These are phyloP conservation scores for Ectropis grisescens DNA, from an alignment of 1,140 invertebrate species.

Conservation along the genomic window DNA sequence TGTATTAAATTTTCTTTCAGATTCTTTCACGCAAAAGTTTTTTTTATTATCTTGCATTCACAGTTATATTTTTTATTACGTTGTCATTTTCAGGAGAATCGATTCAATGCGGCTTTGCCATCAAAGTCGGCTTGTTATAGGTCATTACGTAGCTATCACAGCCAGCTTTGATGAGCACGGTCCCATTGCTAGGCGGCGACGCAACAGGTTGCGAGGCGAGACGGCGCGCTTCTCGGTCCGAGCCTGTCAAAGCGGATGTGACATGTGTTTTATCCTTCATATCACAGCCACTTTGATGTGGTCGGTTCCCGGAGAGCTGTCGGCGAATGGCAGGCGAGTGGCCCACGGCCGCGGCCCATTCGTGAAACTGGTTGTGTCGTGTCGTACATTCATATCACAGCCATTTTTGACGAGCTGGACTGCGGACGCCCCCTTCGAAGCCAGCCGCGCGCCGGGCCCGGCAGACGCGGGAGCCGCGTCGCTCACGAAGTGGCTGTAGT, in stretches of 20 bases:
- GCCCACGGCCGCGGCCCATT: slow-evolving; percentile 54
- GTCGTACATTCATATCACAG: slow-evolving; percentile 53
- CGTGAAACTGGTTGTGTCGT: slow-evolving; percentile 61
- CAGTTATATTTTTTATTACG: slow-evolving; percentile 8
- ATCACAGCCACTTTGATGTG: slow-evolving; percentile 70
- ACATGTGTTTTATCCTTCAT: slow-evolving; percentile 55
- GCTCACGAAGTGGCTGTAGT: slow-evolving; percentile 60
- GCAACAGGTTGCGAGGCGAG: no score
- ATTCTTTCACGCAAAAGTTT: no score
- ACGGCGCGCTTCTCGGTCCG: slow-evolving; percentile 39
- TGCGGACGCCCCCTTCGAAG: slow-evolving; percentile 23
- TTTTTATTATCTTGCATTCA: no score
- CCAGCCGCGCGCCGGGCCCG: background rate
- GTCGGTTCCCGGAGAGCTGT: slow-evolving; percentile 54
- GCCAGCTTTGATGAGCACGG: slow-evolving; percentile 69
- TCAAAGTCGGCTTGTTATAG: slow-evolving; percentile 68
- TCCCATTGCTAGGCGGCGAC: slow-evolving; percentile 23
- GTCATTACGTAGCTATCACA: slow-evolving; percentile 59
- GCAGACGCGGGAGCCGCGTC: slow-evolving; percentile 10
- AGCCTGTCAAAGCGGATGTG: slow-evolving; percentile 64
- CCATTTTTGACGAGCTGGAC: slow-evolving; percentile 67
- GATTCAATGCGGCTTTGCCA: slow-evolving; percentile 43
- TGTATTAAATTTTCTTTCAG: no score
- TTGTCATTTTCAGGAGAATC: slow-evolving; percentile 1
- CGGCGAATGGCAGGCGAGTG: slow-evolving; percentile 9